Conservation (phyloP, 2,113 vertebrate species). For the Lipotes vexillifer region DNA sequence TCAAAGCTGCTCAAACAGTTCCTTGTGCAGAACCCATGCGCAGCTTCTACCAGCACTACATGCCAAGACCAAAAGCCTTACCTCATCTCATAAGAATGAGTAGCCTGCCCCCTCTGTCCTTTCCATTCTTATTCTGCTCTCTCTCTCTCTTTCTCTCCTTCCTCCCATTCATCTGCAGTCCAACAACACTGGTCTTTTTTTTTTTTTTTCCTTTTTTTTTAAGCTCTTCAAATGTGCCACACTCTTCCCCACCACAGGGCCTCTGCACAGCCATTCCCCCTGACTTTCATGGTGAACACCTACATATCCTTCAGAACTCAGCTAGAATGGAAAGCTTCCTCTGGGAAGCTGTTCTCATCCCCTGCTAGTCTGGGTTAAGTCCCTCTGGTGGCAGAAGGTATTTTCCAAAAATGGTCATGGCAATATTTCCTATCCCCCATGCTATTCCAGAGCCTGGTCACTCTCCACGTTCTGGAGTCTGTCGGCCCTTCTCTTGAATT, state of each 20-base stretch:
- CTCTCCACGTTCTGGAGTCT: neutral
- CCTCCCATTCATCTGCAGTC: neutral
- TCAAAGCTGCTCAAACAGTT: neutral
- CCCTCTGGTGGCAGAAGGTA: neutral
- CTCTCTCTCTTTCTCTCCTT: neutral
- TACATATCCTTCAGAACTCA: neutral
- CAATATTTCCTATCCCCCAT: neutral
- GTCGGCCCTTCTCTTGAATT: neutral
- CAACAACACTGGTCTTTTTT: neutral
- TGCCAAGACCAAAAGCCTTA: neutral
- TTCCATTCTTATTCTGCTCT: too few relatives aligned
- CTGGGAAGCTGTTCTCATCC: neutral
- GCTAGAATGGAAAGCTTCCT: neutral
- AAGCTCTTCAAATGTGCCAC: neutral
- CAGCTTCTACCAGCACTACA: neutral
- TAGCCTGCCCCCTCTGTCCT: neutral
- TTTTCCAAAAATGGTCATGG: neutral
- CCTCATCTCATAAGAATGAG: neutral
- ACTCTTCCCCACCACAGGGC: neutral
- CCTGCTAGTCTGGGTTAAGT: neutral
- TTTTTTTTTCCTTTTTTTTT: neutral
- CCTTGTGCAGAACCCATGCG: neutral
- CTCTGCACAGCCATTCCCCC: neutral
- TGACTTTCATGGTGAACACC: neutral
- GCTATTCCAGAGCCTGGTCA: neutral